phyloP scores from a whole-genome alignment of 1,140 invertebrate genomes.

The Bombus haemorrhoidalis region DNA sequence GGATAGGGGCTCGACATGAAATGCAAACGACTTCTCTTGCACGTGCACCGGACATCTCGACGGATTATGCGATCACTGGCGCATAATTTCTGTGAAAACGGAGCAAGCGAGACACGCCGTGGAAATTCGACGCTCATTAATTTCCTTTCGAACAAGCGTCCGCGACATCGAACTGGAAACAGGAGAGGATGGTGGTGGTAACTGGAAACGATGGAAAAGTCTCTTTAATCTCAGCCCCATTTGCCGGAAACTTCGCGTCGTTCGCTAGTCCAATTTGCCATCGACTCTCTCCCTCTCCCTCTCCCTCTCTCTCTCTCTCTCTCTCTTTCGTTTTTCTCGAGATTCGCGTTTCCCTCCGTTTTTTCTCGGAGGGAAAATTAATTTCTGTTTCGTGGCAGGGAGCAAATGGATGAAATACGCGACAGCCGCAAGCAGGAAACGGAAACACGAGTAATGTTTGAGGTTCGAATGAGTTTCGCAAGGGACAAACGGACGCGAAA shows the following conservation, averaged over 20 bases:
- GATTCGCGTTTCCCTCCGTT: too few relatives aligned
- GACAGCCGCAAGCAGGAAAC: too few relatives aligned
- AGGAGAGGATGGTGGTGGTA: background rate
- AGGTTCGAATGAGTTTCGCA: background rate
- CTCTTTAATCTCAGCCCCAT: background rate
- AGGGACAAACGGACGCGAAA: background rate
- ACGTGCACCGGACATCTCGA: background rate
- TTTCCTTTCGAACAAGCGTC: background rate
- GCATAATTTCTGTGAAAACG: constrained; percentile 24
- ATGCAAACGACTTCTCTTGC: constrained; percentile 8
- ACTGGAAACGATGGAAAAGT: background rate
- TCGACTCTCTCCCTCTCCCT: too few relatives aligned
- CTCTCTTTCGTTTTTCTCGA: too few relatives aligned
- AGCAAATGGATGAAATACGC: too few relatives aligned
- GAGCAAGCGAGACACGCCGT: background rate
- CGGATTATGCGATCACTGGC: constrained; percentile 1
- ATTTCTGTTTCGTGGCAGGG: too few relatives aligned
- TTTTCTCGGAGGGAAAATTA: too few relatives aligned
- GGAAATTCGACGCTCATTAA: constrained; percentile 6
- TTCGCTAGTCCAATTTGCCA: too few relatives aligned
- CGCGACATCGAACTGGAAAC: background rate
- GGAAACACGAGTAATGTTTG: background rate
- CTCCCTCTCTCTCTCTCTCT: too few relatives aligned
- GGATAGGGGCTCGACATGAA: background rate
- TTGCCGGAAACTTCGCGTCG: too few relatives aligned